phyloP scores from a whole-genome alignment of 2,113 vertebrate species.

The Dromas ardeola region DNA sequence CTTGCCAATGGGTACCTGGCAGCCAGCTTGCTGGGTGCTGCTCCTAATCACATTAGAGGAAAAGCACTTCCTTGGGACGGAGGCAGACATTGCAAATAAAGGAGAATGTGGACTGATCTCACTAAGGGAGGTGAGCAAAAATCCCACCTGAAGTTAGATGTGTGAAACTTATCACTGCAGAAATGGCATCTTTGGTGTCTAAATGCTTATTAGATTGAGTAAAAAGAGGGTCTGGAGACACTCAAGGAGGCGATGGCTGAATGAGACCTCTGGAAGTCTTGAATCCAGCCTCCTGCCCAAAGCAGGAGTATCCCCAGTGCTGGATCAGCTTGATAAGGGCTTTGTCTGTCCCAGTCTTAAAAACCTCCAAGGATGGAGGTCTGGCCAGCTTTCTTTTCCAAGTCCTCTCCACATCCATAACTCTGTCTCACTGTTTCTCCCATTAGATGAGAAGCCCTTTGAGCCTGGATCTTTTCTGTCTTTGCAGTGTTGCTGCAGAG shows the following conservation, averaged over 20 bases:
- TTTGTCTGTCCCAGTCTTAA: not conserved
- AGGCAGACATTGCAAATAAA: not conserved
- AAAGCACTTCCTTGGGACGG: not conserved
- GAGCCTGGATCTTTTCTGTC: not conserved
- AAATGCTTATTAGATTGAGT: not conserved
- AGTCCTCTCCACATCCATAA: not conserved
- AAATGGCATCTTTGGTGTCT: not conserved
- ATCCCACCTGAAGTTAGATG: not conserved
- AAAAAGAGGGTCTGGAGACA: not conserved
- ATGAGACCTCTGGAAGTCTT: not conserved
- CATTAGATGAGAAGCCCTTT: not conserved
- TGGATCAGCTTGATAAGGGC: not conserved
- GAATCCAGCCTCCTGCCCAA: not conserved
- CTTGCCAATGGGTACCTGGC: not conserved
- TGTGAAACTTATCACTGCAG: not conserved
- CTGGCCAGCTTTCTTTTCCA: not conserved
- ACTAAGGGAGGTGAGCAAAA: not conserved
- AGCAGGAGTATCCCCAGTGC: not conserved
- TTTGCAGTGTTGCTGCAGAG: not conserved
- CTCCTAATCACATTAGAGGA: slow-evolving; percentile 7
- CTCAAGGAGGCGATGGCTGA: not conserved
- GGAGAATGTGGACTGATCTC: not conserved
- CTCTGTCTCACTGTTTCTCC: not conserved
- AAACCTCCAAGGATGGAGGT: not conserved
- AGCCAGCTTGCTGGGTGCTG: not conserved